Conservation (phyloP, 2,797 vertebrate genomes). For the Sebastes minor region DNA sequence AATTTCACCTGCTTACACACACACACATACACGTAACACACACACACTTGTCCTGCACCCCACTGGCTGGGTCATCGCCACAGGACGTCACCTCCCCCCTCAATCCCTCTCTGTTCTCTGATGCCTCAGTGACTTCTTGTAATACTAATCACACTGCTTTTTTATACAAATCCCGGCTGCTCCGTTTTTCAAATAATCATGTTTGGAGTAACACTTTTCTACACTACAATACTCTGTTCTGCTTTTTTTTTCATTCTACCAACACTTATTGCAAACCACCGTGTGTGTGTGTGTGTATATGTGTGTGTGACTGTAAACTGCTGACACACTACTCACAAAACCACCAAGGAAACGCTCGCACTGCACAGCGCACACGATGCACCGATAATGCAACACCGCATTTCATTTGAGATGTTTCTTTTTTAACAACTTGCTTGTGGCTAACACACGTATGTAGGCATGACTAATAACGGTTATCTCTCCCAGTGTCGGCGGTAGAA, state of each 20-base stretch:
- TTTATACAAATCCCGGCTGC: conserved; percentile 66
- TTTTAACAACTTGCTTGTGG: conserved; percentile 28
- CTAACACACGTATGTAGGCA: conserved; percentile 22
- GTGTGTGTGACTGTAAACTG: conserved; percentile 31
- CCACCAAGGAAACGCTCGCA: conserved; percentile 22
- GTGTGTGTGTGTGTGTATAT: conserved; percentile 16
- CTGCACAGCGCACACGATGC: conserved; percentile 22
- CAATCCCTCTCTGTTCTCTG: conserved; percentile 59
- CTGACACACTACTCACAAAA: conserved; percentile 58
- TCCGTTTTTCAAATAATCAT: conserved; percentile 63
- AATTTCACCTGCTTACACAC: conserved; percentile 46
- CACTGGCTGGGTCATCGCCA: conserved; percentile 77
- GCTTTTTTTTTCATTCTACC: conserved; percentile 24
- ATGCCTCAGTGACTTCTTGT: conserved; percentile 81
- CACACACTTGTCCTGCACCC: conserved; percentile 66
- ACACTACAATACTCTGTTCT: conserved; percentile 71
- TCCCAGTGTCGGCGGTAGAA: conserved; percentile 20
- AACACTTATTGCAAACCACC: conserved; percentile 40
- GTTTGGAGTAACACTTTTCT: conserved; percentile 74
- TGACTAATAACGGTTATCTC: conserved; percentile 30
- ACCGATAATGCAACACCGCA: conserved; percentile 18
- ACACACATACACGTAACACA: conserved; percentile 30
- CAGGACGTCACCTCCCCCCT: conserved; percentile 58
- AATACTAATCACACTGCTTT: conserved; percentile 77
- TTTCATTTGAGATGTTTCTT: conserved; percentile 24